Evolutionary conservation across 2,113 vertebrate species (phyloP).

Genomic region (Phycodurus eques): DNA sequence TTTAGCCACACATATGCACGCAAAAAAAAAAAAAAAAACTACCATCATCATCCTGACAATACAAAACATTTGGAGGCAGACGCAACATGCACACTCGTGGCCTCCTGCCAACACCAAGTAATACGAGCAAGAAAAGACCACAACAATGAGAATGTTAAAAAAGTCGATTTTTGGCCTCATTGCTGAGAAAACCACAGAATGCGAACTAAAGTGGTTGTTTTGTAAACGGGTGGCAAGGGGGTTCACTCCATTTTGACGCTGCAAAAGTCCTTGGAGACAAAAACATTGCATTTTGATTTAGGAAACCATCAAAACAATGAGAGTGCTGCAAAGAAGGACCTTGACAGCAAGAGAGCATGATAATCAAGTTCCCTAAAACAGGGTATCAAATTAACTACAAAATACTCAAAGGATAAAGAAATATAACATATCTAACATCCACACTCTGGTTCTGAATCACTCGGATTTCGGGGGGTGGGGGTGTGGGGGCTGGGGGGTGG

Average conservation of each 20-base stretch:
- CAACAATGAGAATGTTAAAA: constrained; percentile 41
- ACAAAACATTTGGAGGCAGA: constrained; percentile 33
- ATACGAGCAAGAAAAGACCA: constrained; percentile 17
- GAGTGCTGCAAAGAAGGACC: background rate
- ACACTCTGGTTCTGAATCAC: background rate
- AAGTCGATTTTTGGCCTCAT: constrained; percentile 27
- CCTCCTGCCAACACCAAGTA: constrained; percentile 25
- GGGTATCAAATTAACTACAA: background rate
- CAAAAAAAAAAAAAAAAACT: constrained; percentile 22
- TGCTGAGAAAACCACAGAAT: constrained; percentile 27
- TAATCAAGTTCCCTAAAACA: background rate
- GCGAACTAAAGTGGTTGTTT: constrained; percentile 16
- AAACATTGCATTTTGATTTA: constrained; percentile 22
- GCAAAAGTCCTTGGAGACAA: constrained; percentile 23
- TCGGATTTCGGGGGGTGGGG: no score
- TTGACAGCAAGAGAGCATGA: background rate
- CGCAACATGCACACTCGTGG: constrained; percentile 19
- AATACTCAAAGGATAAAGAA: background rate
- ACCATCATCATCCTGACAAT: constrained; percentile 12
- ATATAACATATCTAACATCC: background rate
- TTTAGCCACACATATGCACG: constrained; percentile 26
- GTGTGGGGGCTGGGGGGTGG: no score
- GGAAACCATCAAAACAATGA: background rate
- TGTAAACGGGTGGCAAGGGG: constrained; percentile 27
- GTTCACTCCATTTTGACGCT: constrained; percentile 32